Percentiles rank a stretch among this genome's conserved stretches.
These are phyloP conservation scores for Gastrophryne carolinensis DNA, from an alignment of 2,797 vertebrate species.

Conservation along the genomic window DNA sequence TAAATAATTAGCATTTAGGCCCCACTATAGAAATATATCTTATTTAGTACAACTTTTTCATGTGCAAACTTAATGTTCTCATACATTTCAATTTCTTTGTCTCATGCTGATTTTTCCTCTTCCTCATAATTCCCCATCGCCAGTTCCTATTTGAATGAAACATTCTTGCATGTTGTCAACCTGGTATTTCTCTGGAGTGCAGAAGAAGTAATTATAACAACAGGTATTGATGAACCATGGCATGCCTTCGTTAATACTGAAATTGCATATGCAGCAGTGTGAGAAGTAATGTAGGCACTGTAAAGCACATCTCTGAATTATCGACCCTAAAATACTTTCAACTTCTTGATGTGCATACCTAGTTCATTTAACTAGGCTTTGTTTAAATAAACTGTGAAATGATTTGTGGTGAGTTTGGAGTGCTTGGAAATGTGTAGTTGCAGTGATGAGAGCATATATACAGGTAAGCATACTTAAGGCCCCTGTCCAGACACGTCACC, in stretches of 20 bases:
- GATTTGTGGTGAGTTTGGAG: no score
- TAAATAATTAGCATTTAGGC: no score
- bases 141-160: constrained; percentile 37
- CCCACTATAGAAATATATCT: no score
- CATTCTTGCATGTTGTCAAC: constrained; percentile 39
- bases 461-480: no score
- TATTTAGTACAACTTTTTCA: constrained; percentile 13
- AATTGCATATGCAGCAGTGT: constrained; percentile 20
- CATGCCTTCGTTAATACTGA: constrained; percentile 31
- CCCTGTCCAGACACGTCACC: no score
- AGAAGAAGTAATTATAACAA: constrained; percentile 40
- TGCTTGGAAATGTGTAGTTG: no score
- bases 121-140: constrained; percentile 42
- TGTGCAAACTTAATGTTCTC: constrained; percentile 34
- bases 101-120: constrained; percentile 39
- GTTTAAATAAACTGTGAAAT: no score
- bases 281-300: constrained; percentile 10
- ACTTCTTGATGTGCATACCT: no score
- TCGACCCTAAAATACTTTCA: no score
- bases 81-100: constrained; percentile 40
- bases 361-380: no score
- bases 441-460: no score
- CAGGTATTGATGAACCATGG: constrained; percentile 44
- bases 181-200: constrained; percentile 46
- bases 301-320: no score